Evolutionary conservation across 2,113 vertebrate genomes (phyloP).

Genomic region (Aspiorhynchus laticeps): DNA sequence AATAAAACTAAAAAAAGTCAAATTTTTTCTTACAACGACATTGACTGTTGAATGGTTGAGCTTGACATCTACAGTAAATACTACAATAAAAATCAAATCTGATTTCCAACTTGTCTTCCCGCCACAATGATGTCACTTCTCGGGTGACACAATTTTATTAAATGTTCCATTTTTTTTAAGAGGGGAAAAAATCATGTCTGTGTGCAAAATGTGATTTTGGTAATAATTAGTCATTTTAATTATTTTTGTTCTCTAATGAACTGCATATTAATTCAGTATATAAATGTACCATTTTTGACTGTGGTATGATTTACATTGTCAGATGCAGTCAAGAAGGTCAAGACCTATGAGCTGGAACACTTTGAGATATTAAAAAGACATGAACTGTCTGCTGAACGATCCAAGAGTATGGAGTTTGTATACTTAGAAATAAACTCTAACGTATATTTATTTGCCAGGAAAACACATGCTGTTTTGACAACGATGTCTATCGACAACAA

Average conservation of each 20-base stretch:
- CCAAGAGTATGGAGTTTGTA: conserved; percentile 1
- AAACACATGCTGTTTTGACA: neutral
- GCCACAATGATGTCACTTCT: neutral
- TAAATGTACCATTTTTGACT: neutral
- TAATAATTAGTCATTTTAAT: neutral
- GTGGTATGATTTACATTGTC: neutral
- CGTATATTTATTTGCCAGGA: neutral
- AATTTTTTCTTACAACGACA: neutral
- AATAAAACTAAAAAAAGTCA: neutral
- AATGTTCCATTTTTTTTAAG: neutral
- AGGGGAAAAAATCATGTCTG: neutral
- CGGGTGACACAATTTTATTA: neutral
- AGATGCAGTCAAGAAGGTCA: neutral
- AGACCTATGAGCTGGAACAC: neutral
- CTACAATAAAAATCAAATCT: neutral
- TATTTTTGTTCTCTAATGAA: neutral
- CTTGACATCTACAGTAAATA: neutral
- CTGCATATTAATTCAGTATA: neutral
- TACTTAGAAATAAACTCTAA: conserved; percentile 10
- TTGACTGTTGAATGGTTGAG: neutral
- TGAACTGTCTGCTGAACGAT: neutral
- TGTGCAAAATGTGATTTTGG: neutral
- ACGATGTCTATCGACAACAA: neutral
- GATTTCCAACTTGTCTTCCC: neutral
- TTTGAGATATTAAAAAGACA: conserved; percentile 1